Evolutionary conservation across 2,888 invertebrate genomes (phyloP).

Genomic region (Pemphredon lugubris): DNA sequence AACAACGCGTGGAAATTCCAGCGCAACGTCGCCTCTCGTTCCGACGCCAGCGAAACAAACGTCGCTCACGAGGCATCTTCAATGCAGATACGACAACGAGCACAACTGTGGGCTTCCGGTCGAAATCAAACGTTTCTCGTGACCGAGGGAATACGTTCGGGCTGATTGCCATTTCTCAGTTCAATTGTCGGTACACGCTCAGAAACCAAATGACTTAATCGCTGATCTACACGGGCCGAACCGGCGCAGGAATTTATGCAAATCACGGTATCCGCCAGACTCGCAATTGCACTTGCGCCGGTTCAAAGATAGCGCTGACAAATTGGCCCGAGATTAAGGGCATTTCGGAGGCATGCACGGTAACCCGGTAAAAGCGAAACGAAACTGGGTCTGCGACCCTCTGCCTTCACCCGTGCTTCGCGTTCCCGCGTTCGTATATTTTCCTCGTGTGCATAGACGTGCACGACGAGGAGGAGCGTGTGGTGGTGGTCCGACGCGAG

Average conservation of each 20-base stretch:
- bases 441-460: no score
- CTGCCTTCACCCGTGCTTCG: background rate
- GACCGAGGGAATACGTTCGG: constrained; percentile 11
- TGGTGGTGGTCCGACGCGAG: no score
- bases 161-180: constrained; percentile 44
- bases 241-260: constrained; percentile 48
- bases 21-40: no score
- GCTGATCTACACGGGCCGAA: constrained; percentile 38
- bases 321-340: constrained; percentile 68
- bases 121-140: constrained; percentile 8
- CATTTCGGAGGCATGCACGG: constrained; percentile 63
- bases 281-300: constrained; percentile 43
- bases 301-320: constrained; percentile 67
- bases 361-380: constrained; percentile 49
- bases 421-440: no score
- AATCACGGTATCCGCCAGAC: constrained; percentile 54
- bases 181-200: constrained; percentile 25
- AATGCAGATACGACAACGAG: no score
- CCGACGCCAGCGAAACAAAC: no score
- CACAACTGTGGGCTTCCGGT: constrained; percentile 14
- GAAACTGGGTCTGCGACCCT: constrained; percentile 69
- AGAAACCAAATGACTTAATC: constrained; percentile 57
- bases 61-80: no score
- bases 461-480: no score
- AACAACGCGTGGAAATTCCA: no score